phyloP scores from a whole-genome alignment of 2,888 invertebrate species.

The Caenorhabditis sp. region DNA sequence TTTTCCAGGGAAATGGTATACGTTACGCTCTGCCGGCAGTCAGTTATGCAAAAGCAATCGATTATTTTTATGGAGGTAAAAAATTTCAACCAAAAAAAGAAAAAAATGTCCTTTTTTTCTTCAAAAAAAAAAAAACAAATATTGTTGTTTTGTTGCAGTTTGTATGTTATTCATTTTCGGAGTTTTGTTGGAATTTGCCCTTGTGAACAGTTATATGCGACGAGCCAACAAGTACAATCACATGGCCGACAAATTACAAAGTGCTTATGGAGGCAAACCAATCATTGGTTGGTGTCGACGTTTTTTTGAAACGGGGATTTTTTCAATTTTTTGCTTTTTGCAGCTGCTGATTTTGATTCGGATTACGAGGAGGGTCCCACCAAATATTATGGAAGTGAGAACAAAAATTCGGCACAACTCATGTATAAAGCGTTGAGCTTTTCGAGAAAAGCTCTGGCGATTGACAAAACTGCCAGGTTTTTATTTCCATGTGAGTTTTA shows the following conservation, averaged over 20 bases:
- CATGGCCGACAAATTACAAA: conserved; percentile 59
- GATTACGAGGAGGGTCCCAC: conserved; percentile 47
- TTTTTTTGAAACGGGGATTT: neutral
- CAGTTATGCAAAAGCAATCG: conserved; percentile 63
- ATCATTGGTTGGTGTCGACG: conserved; percentile 23
- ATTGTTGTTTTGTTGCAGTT: conserved; percentile 41
- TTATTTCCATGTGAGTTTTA: conserved; percentile 57
- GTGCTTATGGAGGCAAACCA: conserved; percentile 29
- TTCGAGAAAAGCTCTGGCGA: conserved; percentile 54
- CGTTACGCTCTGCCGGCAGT: conserved; percentile 63
- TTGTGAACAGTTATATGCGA: conserved; percentile 63
- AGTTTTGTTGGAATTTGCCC: conserved; percentile 63
- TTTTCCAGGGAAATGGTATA: conserved; percentile 61
- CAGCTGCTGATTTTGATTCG: conserved; percentile 45
- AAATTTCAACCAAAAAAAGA: neutral
- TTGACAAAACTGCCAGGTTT: conserved; percentile 57
- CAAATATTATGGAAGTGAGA: conserved; percentile 43
- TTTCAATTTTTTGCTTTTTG: conserved; percentile 1
- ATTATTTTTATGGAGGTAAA: conserved; percentile 63
- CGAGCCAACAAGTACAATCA: conserved; percentile 64
- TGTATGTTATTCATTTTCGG: conserved; percentile 67
- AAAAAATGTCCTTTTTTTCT: too few relatives aligned
- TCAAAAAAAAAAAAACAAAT: neutral
- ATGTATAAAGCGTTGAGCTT: conserved; percentile 57
- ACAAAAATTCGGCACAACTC: conserved; percentile 50